Conservation (phyloP, 2,797 vertebrate genomes). For the Pampus argenteus region DNA sequence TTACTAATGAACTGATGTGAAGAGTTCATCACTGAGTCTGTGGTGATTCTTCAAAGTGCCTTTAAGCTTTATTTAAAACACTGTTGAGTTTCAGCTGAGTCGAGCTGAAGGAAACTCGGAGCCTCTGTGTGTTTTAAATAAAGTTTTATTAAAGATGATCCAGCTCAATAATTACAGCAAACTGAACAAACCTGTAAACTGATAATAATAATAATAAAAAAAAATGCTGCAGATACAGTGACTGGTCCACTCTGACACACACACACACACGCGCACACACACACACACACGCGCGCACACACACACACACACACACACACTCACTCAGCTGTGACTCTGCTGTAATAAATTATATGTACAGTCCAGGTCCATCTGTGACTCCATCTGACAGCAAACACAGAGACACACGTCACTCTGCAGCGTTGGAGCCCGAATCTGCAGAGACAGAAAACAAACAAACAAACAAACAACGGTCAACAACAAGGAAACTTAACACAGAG, state of each 20-base stretch:
- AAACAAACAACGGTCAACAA: background rate
- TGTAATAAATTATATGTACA: slow-evolving; percentile 91
- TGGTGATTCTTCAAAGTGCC: too few species aligned
- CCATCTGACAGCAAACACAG: background rate
- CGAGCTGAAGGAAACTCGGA: background rate
- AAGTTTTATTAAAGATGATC: slow-evolving; percentile 89
- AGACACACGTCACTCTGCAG: slow-evolving; percentile 84
- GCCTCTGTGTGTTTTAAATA: slow-evolving; percentile 84
- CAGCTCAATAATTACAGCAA: slow-evolving; percentile 67
- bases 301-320: slow-evolving; percentile 7
- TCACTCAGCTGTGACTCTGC: slow-evolving; percentile 53
- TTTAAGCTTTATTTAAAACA: too few species aligned
- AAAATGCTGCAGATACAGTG: slow-evolving; percentile 45
- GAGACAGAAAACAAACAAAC: slow-evolving; percentile 6
- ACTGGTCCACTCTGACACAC: slow-evolving; percentile 24
- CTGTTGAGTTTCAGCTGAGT: too few species aligned
- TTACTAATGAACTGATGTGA: too few species aligned
- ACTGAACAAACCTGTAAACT: slow-evolving; percentile 60
- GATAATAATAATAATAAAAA: slow-evolving; percentile 46
- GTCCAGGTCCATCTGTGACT: slow-evolving; percentile 75
- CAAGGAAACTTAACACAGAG: background rate
- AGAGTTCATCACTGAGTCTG: too few species aligned
- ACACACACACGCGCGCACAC: background rate
- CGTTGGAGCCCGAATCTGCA: slow-evolving; percentile 90
- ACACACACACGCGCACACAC: slow-evolving; percentile 10